phyloP scores from a whole-genome alignment of 2,888 invertebrate species.

The Sepioteuthis lessoniana region DNA sequence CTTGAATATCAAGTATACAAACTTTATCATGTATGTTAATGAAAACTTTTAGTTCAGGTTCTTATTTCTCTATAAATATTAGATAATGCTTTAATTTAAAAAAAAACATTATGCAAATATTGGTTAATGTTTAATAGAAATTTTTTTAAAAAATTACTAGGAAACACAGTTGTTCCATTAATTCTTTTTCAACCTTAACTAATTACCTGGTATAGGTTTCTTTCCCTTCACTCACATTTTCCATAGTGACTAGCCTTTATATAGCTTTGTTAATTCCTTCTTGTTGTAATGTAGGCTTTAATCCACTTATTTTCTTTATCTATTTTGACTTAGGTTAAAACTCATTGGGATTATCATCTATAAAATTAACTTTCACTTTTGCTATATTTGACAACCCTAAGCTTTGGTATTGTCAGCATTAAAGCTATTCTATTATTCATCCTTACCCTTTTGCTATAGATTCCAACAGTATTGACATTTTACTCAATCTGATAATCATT shows the following conservation, averaged over 20 bases:
- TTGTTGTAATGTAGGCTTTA: neutral
- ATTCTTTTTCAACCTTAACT: neutral
- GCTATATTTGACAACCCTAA: neutral
- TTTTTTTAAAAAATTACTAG: neutral
- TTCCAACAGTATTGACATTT: neutral
- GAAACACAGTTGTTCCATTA: neutral
- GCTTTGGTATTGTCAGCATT: neutral
- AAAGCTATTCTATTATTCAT: neutral
- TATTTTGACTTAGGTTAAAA: neutral
- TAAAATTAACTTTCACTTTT: neutral
- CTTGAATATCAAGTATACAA: neutral
- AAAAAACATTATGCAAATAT: neutral
- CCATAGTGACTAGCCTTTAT: neutral
- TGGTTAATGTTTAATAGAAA: neutral
- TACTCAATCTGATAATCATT: neutral
- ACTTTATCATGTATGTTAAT: neutral
- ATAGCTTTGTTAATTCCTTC: neutral
- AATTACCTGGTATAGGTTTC: neutral
- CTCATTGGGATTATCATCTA: neutral
- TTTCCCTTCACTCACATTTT: neutral
- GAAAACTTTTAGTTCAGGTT: neutral
- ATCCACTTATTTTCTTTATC: constrained; percentile 1
- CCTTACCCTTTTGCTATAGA: neutral
- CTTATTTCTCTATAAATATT: neutral
- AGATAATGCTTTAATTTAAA: neutral